Percentiles rank a stretch among this genome's conserved stretches.
Conservation (phyloP, 2,797 vertebrate genomes). For the Meriones psammophilus region DNA sequence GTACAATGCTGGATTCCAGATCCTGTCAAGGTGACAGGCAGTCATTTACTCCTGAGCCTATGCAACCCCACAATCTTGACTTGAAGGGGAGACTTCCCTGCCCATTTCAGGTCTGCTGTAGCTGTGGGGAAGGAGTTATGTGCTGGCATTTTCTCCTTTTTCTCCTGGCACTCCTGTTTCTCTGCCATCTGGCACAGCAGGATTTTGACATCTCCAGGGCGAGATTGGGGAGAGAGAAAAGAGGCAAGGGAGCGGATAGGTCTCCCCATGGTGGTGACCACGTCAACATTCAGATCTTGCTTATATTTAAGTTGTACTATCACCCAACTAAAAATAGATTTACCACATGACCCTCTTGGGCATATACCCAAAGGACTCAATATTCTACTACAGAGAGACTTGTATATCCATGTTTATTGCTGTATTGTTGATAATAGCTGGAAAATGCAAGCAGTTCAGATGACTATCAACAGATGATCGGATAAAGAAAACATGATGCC, state of each 20-base stretch:
- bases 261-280: not conserved
- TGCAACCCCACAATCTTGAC: not conserved
- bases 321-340: not conserved
- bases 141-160: not conserved
- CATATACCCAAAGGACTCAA: not conserved
- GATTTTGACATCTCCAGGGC: not conserved
- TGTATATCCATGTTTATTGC: not conserved
- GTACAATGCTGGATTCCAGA: not conserved
- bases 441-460: not conserved
- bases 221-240: not conserved
- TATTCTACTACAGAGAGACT: not conserved
- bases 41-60: not conserved
- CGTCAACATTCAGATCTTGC: not conserved
- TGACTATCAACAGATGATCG: not conserved
- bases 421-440: not conserved
- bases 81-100: not conserved
- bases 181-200: not conserved
- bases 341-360: not conserved
- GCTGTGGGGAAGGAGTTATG: not conserved
- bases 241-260: not conserved
- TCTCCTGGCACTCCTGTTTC: not conserved
- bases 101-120: too few species aligned
- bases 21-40: not conserved
- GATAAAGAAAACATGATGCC: not conserved
- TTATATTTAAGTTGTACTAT: conserved; percentile 26